Base-by-base conservation (phyloP, 2,113 vertebrate species). In the Buteo buteo region DNA sequence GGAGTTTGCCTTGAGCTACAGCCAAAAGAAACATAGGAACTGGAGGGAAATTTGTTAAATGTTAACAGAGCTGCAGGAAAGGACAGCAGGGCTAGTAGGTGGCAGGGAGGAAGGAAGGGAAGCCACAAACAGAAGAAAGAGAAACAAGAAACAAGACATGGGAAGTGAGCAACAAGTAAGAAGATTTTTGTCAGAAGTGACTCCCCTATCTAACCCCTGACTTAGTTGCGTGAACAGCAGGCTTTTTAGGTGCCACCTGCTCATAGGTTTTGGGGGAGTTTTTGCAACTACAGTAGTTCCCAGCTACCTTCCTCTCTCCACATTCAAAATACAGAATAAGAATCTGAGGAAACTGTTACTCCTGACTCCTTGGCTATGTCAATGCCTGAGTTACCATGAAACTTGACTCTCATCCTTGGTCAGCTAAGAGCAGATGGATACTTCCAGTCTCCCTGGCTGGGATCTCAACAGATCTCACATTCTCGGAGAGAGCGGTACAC, bases 21-120 rank as follows among this genome's bases (percentile, higher is more conserved):
- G 97, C 97, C 97, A 98, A 98, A 96, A 94, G 97, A 97, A 98
- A 98, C 97, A 97, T 74, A 90, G 91, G 92, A 95, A 97, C 94
- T 94, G 94, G 70, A 97, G 93, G 93, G 81, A 97, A 98, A 96
- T 97, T 96, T 96, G 96, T 97, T 96, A 97, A 97, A 97, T 16
- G 84, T 95, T 97, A 97, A 96, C 95, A 96, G 92, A 96, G 73
- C 95, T 93, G 76, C 91, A 97, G 94, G 88, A 96, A 96, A 90
- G 84, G 69, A 91, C 57, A 86, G 81, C 69, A 76, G 72, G 81
- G 69, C 86, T 94, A 73, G 83, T 77, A 92, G 93, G 91, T 90
- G 90, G 84, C 8, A 31, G 34, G 24, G 54, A 88, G 55, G 66
- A 87, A 84, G 57, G 64, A 89, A 72, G 17, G 24, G n/a, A 88